A percentile compares a stretch with the other conserved stretches of the same genome.
phyloP scores from a whole-genome alignment of 2,888 invertebrate species.

The Pelosia muscerda region DNA sequence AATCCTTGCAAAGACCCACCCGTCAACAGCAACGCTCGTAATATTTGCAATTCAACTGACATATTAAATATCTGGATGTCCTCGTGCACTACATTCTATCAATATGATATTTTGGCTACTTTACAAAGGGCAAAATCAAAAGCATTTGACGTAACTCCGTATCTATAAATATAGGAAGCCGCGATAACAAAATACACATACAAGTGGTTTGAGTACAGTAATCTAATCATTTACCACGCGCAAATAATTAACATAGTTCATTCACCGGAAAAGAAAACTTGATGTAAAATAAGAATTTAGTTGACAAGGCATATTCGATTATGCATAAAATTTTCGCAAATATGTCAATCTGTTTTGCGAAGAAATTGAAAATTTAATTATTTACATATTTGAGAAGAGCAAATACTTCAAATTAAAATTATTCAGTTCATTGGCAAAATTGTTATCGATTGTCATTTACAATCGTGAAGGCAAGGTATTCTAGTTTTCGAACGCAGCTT shows the following conservation, averaged over 20 bases:
- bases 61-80: conserved; percentile 42
- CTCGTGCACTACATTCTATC: conserved; percentile 29
- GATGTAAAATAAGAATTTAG: conserved; percentile 53
- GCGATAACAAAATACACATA: conserved; percentile 67
- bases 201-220: conserved; percentile 63
- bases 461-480: conserved; percentile 70
- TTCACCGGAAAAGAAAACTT: conserved; percentile 69
- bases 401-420: conserved; percentile 35
- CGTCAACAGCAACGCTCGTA: conserved; percentile 54
- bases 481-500: conserved; percentile 69
- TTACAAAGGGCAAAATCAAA: conserved; percentile 34
- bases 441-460: conserved; percentile 62
- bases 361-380: conserved; percentile 60
- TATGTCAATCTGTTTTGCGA: conserved; percentile 53
- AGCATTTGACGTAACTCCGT: conserved; percentile 56
- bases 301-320: conserved; percentile 49
- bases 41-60: conserved; percentile 55
- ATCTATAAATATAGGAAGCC: conserved; percentile 62
- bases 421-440: conserved; percentile 64
- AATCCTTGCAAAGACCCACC: conserved; percentile 79
- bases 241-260: conserved; percentile 74
- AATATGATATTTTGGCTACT: conserved; percentile 41
- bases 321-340: conserved; percentile 59
- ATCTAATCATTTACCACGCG: conserved; percentile 72
- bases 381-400: conserved; percentile 48